Evolutionary conservation across 2,113 vertebrate genomes (phyloP), one percentile per base, ranked within the genome.

Genomic region (Anolis sagrei): DNA sequence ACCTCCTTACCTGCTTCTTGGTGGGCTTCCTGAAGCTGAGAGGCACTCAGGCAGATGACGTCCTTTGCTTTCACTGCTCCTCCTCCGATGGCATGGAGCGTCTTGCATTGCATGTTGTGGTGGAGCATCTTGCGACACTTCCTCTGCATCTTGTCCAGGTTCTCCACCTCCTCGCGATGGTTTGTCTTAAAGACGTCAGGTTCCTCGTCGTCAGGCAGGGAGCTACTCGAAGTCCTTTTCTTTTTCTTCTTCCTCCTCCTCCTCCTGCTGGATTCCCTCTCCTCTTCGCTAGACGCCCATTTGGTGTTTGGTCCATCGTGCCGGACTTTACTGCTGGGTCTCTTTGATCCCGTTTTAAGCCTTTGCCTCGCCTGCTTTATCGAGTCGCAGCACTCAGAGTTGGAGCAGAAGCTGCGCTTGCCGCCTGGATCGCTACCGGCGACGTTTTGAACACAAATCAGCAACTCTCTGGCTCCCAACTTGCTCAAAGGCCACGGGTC

Each of bases 291-390:
- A 25, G 89, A 92, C 61, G 70, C 79, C 54, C 84, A 93, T 76
- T 94, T 87, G 51, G 34, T 78, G 79, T 89, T 89, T 73, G 87
- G 86, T 84, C 91, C 91, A 69, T 94, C 89, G 7, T 72, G 85
- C 69, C 86, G 93, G 78, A 86, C 49, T 86, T 95, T 90, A 91
- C 92, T 90, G 29, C 81, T 91, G 66, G 93, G 88, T 68, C 91
- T 95, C 79, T 94, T 94, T 58, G 27, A 90, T 0, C 76, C 64
- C n/a, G 89, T 90, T 58, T 88, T 91, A 82, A 91, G 69, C 68
- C 91, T 92, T 78, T 1, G 44, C 76, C 89, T 88, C 84, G 77
- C 87, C 21, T 79, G 89, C 76, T 87, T 94, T 84, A 90, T 36
- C 36, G 92, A 88, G 58, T 32, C 51, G 32, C 88, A 34, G 36